Evolutionary conservation across 64 coral and sea anemone species (phyloP).

Genomic region (Anthopleura sola): DNA sequence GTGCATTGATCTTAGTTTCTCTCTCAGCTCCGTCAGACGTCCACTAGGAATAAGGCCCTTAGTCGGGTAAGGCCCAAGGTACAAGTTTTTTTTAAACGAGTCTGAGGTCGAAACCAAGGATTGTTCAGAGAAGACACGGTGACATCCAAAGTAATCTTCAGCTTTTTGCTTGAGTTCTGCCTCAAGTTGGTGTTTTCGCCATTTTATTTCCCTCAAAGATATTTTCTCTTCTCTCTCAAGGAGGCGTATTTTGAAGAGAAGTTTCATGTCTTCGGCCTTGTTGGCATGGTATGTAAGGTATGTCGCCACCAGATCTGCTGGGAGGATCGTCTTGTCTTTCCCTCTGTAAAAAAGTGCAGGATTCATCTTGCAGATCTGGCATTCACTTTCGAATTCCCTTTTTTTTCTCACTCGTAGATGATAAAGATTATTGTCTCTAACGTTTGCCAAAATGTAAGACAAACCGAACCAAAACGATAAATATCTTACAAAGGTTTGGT

Average conservation of each 20-base stretch:
- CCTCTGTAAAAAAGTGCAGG: background rate
- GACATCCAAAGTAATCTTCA: constrained; percentile 6
- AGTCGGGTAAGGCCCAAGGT: background rate
- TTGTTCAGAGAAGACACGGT: background rate
- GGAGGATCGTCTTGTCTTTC: constrained; percentile 1
- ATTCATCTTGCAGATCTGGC: background rate
- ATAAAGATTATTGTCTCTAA: background rate
- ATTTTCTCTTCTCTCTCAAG: background rate
- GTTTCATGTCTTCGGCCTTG: constrained; percentile 12
- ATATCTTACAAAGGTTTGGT: no score
- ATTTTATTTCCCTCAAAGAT: background rate
- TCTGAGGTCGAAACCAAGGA: background rate
- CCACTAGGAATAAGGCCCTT: background rate
- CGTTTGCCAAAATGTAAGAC: no score
- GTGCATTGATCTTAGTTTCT: background rate
- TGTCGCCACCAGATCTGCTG: background rate
- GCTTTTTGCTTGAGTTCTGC: background rate
- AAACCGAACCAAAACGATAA: no score
- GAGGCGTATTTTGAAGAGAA: background rate
- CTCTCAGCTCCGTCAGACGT: background rate
- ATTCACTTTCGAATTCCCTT: background rate
- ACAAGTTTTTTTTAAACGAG: background rate
- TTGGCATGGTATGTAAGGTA: constrained; percentile 13
- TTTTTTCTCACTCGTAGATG: background rate
- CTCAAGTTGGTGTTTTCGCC: background rate